These are phyloP conservation scores for Condylostylus longicornis DNA, from an alignment of 1,140 invertebrate species.

Conservation along the genomic window DNA sequence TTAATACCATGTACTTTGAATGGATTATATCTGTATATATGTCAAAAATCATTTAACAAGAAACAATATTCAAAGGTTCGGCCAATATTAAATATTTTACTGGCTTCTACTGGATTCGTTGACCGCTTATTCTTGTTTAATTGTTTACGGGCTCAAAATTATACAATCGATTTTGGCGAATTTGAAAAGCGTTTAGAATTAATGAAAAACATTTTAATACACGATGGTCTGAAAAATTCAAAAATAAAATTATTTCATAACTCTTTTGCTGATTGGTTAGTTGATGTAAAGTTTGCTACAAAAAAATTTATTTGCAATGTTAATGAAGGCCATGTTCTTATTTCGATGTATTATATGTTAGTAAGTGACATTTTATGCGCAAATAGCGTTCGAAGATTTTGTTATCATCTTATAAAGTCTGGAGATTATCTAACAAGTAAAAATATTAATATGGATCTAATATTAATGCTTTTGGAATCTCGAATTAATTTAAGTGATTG, in stretches of 20 bases:
- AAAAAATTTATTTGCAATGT: constrained; percentile 82
- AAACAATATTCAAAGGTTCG: constrained; percentile 69
- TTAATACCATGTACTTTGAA: constrained; percentile 92
- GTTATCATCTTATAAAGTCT: constrained; percentile 26
- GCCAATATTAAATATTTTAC: constrained; percentile 70
- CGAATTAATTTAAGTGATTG: constrained; percentile 28
- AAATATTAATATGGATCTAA: constrained; percentile 25
- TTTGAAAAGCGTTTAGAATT: constrained; percentile 69
- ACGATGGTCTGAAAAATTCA: constrained; percentile 38
- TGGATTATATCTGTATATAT: constrained; percentile 87
- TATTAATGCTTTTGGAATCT: constrained; percentile 28
- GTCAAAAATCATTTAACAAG: constrained; percentile 78
- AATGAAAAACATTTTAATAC: constrained; percentile 45
- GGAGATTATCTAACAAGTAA: constrained; percentile 26
- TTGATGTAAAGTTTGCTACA: constrained; percentile 93
- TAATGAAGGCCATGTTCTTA: constrained; percentile 72
- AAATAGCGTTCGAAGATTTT: constrained; percentile 24
- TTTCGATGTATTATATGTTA: constrained; percentile 69
- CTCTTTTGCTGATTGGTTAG: constrained; percentile 85
- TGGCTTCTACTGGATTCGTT: constrained; percentile 73
- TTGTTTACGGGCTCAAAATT: constrained; percentile 67
- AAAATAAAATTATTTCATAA: constrained; percentile 70
- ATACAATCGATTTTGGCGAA: constrained; percentile 64
- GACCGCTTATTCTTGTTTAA: constrained; percentile 64
- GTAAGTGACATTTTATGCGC: constrained; percentile 30